Conservation (phyloP, 1,140 invertebrate species). For the Nasonia vitripennis region DNA sequence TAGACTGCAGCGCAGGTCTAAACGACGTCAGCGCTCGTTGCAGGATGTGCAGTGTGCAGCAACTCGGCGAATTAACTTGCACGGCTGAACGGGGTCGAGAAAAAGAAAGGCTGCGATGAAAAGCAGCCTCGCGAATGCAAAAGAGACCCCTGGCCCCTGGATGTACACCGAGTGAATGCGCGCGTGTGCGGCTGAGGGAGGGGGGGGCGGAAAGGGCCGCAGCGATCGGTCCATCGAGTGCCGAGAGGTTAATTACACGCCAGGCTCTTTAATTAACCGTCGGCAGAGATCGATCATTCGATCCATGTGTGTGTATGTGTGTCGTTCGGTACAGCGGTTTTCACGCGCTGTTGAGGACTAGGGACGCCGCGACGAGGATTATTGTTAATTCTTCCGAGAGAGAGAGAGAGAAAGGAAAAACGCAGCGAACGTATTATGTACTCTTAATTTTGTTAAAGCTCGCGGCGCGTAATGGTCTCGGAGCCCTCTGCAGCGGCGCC, state of each 20-base stretch:
- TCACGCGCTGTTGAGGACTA: neutral
- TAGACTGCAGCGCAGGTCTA: neutral
- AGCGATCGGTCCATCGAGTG: slow-evolving; percentile 3
- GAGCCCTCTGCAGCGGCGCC: too few species aligned
- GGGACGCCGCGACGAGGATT: neutral
- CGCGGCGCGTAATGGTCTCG: neutral
- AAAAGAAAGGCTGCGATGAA: slow-evolving; percentile 24
- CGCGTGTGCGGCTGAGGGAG: too few species aligned
- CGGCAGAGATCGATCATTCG: slow-evolving; percentile 30
- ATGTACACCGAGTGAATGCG: neutral
- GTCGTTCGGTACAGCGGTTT: neutral
- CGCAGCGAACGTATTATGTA: neutral
- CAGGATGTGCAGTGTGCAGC: neutral
- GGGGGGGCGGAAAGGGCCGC: neutral
- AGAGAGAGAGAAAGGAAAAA: too few species aligned
- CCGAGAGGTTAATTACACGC: slow-evolving; percentile 37
- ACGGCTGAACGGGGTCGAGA: slow-evolving; percentile 3
- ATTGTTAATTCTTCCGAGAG: neutral
- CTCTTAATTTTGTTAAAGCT: slow-evolving; percentile 1
- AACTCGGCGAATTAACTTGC: neutral
- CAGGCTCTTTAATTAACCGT: slow-evolving; percentile 38
- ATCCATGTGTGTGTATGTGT: neutral
- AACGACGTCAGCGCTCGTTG: neutral
- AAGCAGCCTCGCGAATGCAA: neutral
- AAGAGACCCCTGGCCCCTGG: neutral